Percentiles rank a stretch among this genome's conserved stretches.
Conservation (phyloP, 1,140 invertebrate species). For the Cotesia chilonis region DNA sequence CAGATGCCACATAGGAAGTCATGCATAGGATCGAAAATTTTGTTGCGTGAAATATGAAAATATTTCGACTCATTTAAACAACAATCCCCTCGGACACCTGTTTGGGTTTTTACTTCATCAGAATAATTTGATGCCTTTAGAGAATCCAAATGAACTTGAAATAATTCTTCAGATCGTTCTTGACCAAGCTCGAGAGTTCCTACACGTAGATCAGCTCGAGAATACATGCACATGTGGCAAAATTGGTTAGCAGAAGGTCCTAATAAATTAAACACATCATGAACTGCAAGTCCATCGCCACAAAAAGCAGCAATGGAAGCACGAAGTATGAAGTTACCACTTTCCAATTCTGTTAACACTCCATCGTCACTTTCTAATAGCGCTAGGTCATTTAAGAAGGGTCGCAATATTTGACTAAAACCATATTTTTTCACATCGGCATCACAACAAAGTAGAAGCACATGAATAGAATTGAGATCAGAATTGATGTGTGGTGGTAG, state of each 20-base stretch:
- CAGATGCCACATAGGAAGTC: constrained; percentile 41
- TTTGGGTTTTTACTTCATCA: constrained; percentile 25
- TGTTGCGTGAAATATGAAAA: constrained; percentile 41
- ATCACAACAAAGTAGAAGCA: constrained; percentile 21
- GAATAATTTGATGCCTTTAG: constrained; percentile 25
- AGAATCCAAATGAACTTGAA: no score
- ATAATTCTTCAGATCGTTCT: no score
- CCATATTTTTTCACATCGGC: constrained; percentile 33
- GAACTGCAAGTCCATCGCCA: no score
- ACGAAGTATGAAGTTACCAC: no score
- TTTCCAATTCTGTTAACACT: no score
- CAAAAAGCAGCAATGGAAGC: no score
- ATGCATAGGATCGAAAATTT: constrained; percentile 43
- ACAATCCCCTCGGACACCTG: constrained; percentile 38
- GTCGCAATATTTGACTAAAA: constrained; percentile 22
- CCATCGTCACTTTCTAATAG: constrained; percentile 7
- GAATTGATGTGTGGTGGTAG: constrained; percentile 28
- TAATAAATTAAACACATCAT: no score
- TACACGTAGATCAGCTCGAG: no score
- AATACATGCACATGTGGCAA: no score
- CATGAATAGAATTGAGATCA: constrained; percentile 22
- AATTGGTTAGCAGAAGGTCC: no score
- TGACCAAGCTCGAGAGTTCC: no score
- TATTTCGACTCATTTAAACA: constrained; percentile 39
- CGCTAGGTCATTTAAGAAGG: constrained; percentile 27